Evolutionary conservation across 2,797 vertebrate species (phyloP), one percentile per base, ranked within the genome.

Genomic region (Tarsius wallacei): DNA sequence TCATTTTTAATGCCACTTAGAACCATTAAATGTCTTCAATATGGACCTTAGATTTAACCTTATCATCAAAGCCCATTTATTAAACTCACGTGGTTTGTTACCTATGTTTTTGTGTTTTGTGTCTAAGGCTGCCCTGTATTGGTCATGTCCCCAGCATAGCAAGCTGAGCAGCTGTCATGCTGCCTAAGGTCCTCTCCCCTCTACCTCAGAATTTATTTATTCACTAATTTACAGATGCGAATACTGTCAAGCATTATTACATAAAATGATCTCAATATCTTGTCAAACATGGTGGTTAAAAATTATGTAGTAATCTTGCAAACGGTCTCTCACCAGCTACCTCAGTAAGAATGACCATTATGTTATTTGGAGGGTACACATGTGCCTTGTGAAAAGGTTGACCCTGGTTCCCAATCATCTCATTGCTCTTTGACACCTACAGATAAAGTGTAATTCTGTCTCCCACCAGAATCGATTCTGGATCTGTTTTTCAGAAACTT

Each of bases 1-100:
- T 89, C 51, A 57, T 66, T 91, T 86, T 86, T 42, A 53, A 90
- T 85, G 15, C 51, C 24, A 74, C 87, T 95, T 64, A 70, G 22
- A 93, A 83, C 61, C 33, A 84, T 53, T 81, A 89, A 80, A 55
- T 77, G 24, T 80, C 59, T 89, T 61, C 55, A 42, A 31, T 77
- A 47, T 33, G 61, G 22, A 49, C 47, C 28, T 66, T 66, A 63
- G 13, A 47, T 47, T 73, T 53, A 78, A 93, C 22, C 80, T 36
- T 55, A 80, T 82, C 68, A 96, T 71, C 77, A 82, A 71, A 87
- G 68, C 21, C 24, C 47, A 77, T 85, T 86, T 81, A 64, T 90
- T 80, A 71, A 73, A 66, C 16, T 77, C 55, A 49, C 28, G 59
- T 90, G n/a, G 11, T 70, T 74, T 63, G 63, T 70, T 68, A 78